These are phyloP conservation scores for Drosophila cardini DNA, from an alignment of 1,140 invertebrate species.

Conservation along the genomic window DNA sequence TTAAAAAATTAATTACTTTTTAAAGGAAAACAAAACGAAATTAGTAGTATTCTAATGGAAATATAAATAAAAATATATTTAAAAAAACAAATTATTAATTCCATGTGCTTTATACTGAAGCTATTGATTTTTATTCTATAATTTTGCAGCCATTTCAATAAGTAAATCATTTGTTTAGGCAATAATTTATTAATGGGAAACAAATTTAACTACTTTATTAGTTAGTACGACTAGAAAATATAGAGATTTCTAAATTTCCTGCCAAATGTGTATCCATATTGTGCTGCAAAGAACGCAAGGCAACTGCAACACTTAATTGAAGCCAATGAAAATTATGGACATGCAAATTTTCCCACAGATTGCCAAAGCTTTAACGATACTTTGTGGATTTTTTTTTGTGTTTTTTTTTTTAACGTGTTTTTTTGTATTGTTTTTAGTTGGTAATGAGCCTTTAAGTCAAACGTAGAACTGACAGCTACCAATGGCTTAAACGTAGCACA, in stretches of 20 bases:
- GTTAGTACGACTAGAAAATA: no score
- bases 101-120: no score
- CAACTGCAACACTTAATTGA: constrained; percentile 63
- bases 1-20: not conserved
- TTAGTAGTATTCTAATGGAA: not conserved
- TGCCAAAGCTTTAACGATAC: constrained; percentile 68
- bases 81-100: no score
- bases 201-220: no score
- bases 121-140: no score
- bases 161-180: no score
- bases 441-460: constrained; percentile 80
- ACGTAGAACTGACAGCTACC: constrained; percentile 75
- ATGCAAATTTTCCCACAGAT: constrained; percentile 76
- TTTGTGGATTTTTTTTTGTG: constrained; percentile 32
- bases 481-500: constrained; percentile 79
- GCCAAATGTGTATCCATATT: constrained; percentile 49
- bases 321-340: constrained; percentile 75
- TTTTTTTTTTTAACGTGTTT: constrained; percentile 17
- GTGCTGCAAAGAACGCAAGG: constrained; percentile 42
- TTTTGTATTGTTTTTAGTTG: constrained; percentile 19
- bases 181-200: no score
- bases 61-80: no score
- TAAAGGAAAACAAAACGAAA: not conserved
- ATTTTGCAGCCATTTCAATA: no score
- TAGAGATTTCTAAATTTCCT: not conserved